A percentile compares a stretch with the other conserved stretches of the same genome.
These are phyloP conservation scores for Parthenolecanium corni DNA, from an alignment of 2,888 invertebrate genomes.

Conservation along the genomic window DNA sequence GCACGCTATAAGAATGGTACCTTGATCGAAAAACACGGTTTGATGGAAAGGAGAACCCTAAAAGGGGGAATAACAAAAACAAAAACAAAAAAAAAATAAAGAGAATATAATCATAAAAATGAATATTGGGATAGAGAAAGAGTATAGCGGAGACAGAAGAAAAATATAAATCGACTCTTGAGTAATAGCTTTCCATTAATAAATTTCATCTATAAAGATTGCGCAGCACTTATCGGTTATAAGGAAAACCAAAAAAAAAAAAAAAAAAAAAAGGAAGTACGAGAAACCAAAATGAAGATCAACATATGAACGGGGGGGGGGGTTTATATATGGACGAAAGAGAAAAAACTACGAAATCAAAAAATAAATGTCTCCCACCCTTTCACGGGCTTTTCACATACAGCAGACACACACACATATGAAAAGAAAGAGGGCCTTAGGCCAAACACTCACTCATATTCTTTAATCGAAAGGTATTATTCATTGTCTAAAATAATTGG, in stretches of 20 bases:
- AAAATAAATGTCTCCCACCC: conserved; percentile 20
- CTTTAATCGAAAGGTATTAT: conserved; percentile 31
- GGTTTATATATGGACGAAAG: no score
- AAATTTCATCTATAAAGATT: conserved; percentile 27
- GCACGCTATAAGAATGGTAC: no score
- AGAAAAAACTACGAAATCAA: conserved; percentile 21
- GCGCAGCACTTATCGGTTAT: conserved; percentile 23
- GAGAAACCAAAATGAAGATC: no score
- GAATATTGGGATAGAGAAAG: conserved; percentile 12
- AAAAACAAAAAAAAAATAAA: neutral
- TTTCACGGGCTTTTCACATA: no score
- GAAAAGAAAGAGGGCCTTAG: conserved; percentile 21
- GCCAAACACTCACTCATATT: conserved; percentile 19
- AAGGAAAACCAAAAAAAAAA: neutral
- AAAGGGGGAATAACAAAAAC: neutral
- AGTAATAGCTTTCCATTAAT: conserved; percentile 28
- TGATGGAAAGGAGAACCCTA: neutral
- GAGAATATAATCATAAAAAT: conserved; percentile 21
- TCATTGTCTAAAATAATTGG: conserved; percentile 33
- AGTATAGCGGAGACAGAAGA: no score
- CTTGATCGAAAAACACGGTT: no score
- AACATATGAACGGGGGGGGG: no score
- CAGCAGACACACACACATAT: no score
- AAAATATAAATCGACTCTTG: conserved; percentile 13
- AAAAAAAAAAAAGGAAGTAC: neutral